These are phyloP conservation scores for Pandion haliaetus DNA, from an alignment of 2,113 vertebrate species.

Conservation along the genomic window DNA sequence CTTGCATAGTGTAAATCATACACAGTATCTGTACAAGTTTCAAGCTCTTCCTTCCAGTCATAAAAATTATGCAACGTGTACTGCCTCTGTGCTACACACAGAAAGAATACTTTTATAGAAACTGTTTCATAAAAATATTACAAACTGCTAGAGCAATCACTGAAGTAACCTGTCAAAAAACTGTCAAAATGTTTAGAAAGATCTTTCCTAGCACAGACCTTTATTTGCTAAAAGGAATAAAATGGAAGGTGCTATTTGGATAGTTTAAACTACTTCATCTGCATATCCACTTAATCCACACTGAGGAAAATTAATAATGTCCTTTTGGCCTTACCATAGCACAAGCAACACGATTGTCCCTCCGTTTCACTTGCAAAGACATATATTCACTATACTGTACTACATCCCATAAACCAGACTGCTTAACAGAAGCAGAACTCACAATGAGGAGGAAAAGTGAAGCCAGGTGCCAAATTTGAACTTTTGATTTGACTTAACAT, in stretches of 20 bases:
- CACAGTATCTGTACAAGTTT: background rate
- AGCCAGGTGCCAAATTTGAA: background rate
- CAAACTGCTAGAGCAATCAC: constrained; percentile 1
- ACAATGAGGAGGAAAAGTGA: background rate
- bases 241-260: background rate
- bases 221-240: background rate
- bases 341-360: background rate
- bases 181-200: constrained; percentile 42
- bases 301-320: background rate
- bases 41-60: constrained; percentile 4
- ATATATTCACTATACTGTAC: background rate
- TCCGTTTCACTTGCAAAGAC: background rate
- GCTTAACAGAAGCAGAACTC: background rate
- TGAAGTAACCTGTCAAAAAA: constrained; percentile 38
- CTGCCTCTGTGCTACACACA: background rate
- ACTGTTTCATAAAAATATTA: background rate
- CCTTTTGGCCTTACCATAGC: background rate
- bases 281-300: background rate
- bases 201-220: background rate
- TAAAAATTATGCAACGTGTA: background rate
- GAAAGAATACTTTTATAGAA: constrained; percentile 12
- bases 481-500: background rate
- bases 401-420: background rate
- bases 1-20: background rate
- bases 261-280: background rate